These are phyloP conservation scores for Hirudo medicinalis DNA, from an alignment of 1,140 invertebrate species.

Conservation along the genomic window DNA sequence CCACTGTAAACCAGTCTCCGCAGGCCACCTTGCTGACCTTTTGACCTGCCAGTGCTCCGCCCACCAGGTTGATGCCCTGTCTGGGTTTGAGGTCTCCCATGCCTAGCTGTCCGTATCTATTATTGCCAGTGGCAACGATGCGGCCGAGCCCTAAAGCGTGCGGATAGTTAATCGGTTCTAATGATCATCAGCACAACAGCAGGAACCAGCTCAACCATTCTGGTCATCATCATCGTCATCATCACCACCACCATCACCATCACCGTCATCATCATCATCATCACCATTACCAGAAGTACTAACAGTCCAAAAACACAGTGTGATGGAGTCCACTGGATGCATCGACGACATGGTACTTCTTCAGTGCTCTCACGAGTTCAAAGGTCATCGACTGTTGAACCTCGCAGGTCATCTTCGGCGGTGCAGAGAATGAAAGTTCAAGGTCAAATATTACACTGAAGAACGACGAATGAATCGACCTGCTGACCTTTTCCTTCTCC, in stretches of 20 bases:
- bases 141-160: constrained; percentile 52
- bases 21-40: constrained; percentile 42
- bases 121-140: constrained; percentile 55
- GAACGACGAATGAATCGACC: not conserved
- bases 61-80: constrained; percentile 44
- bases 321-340: constrained; percentile 49
- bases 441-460: not conserved
- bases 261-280: constrained; percentile 3
- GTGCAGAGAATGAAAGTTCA: constrained; percentile 3
- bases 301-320: constrained; percentile 47
- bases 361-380: constrained; percentile 34
- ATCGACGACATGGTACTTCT: constrained; percentile 38
- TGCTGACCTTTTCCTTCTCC: constrained; percentile 24
- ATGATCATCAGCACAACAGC: too few relatives aligned
- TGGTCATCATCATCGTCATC: not conserved
- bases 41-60: constrained; percentile 41
- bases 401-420: constrained; percentile 30
- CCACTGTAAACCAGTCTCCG: constrained; percentile 55
- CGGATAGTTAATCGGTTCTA: too few relatives aligned
- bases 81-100: constrained; percentile 42
- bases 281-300: constrained; percentile 22
- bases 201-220: not conserved
- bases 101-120: constrained; percentile 52
- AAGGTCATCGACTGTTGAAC: constrained; percentile 36
- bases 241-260: not conserved